Conservation (phyloP, 2,888 invertebrate genomes). For the Gymnoscelis rufifasciata region DNA sequence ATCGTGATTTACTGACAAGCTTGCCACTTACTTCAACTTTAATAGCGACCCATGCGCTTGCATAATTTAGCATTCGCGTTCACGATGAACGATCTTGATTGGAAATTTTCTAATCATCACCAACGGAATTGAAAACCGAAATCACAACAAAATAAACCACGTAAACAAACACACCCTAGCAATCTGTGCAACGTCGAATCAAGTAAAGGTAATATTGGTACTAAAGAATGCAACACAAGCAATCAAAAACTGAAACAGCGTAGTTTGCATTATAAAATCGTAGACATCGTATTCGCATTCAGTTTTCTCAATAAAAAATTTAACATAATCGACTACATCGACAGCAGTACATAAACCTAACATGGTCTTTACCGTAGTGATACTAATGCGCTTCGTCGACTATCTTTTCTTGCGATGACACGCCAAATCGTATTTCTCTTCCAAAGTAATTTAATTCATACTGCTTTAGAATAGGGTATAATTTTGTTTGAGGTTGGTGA, state of each 20-base stretch:
- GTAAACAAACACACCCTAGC: not conserved
- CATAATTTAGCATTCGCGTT: slow-evolving; percentile 3
- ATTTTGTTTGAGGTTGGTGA: slow-evolving; percentile 39
- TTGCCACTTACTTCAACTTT: slow-evolving; percentile 18
- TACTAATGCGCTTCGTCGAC: slow-evolving; percentile 75
- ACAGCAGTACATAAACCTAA: slow-evolving; percentile 59
- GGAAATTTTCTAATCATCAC: not conserved
- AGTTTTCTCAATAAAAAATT: slow-evolving; percentile 69
- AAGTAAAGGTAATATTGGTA: slow-evolving; percentile 1
- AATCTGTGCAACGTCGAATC: not conserved
- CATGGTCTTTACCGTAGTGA: slow-evolving; percentile 65
- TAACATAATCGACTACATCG: slow-evolving; percentile 64
- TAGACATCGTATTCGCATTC: slow-evolving; percentile 44
- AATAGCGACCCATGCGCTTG: slow-evolving; percentile 2
- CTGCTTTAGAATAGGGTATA: slow-evolving; percentile 38
- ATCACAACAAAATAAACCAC: not conserved
- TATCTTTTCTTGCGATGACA: slow-evolving; percentile 77
- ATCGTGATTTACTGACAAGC: slow-evolving; percentile 49
- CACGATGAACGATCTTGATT: not conserved
- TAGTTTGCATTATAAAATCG: slow-evolving; percentile 29
- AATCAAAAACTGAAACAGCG: slow-evolving; percentile 27
- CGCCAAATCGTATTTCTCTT: slow-evolving; percentile 51
- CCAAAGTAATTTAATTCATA: slow-evolving; percentile 46
- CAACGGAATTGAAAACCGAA: not conserved
- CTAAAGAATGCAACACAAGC: slow-evolving; percentile 3